phyloP scores from a whole-genome alignment of 2,797 vertebrate genomes.

The Peromyscus eremicus region DNA sequence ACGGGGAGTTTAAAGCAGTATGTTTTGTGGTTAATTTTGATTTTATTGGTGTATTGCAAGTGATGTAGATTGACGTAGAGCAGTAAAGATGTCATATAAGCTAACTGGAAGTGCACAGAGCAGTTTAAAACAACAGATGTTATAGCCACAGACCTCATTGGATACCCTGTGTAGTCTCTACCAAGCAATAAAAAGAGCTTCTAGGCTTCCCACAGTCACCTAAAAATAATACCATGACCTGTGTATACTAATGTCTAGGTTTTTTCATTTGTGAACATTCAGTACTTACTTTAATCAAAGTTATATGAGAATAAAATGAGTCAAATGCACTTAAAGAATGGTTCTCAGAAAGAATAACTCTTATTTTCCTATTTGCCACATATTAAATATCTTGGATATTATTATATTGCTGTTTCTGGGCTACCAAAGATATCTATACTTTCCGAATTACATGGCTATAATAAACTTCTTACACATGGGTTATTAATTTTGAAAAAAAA shows the following conservation, averaged over 20 bases:
- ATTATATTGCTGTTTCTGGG: not conserved
- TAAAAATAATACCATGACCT: not conserved
- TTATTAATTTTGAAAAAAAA: not conserved
- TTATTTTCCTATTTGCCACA: too few relatives aligned
- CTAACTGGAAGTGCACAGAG: not conserved
- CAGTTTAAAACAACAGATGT: slow-evolving; percentile 17
- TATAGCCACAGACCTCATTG: not conserved
- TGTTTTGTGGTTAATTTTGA: not conserved
- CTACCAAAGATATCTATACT: not conserved
- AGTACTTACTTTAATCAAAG: not conserved
- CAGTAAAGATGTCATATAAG: not conserved
- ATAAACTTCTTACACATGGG: not conserved
- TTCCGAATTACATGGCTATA: not conserved
- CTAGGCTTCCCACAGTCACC: not conserved
- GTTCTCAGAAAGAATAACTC: not conserved
- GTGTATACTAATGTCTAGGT: not conserved
- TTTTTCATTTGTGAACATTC: not conserved
- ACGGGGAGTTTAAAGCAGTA: not conserved
- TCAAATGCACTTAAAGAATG: not conserved
- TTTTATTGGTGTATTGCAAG: not conserved
- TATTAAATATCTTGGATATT: not conserved
- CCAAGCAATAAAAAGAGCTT: not conserved
- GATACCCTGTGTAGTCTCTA: not conserved
- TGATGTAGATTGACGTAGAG: not conserved
- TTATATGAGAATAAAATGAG: not conserved